Conservation (phyloP, 2,888 invertebrate genomes). For the Balanococcus diminutus region DNA sequence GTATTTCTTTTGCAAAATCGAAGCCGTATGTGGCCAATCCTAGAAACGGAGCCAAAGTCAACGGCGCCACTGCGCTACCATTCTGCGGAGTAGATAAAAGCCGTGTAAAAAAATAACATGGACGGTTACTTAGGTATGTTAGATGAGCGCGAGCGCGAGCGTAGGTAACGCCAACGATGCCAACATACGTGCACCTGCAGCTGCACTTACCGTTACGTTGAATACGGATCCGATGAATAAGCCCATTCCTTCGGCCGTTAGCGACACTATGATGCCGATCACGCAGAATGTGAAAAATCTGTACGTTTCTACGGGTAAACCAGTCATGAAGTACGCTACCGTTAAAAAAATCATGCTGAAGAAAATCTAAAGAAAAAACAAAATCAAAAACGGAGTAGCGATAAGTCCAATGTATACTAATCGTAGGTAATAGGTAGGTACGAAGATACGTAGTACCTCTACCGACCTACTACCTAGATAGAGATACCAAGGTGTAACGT, state of each 20-base stretch:
- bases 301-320: constrained; percentile 70
- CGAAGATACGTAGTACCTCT: too few relatives aligned
- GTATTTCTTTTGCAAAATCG: constrained; percentile 71
- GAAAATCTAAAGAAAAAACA: constrained; percentile 64
- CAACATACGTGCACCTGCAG: neutral
- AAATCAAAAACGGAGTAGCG: too few relatives aligned
- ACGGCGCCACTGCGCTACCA: constrained; percentile 72
- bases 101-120: too few relatives aligned
- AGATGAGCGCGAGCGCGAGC: too few relatives aligned
- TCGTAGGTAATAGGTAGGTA: too few relatives aligned
- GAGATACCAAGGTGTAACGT: too few relatives aligned
- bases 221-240: constrained; percentile 76
- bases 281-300: constrained; percentile 74
- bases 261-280: constrained; percentile 70
- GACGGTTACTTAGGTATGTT: too few relatives aligned
- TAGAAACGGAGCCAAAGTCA: constrained; percentile 70
- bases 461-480: too few relatives aligned
- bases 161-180: neutral
- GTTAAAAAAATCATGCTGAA: constrained; percentile 69
- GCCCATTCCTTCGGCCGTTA: constrained; percentile 80
- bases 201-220: constrained; percentile 68
- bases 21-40: constrained; percentile 74
- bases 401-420: too few relatives aligned
- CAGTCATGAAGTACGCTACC: constrained; percentile 71
- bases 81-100: constrained; percentile 67